Evolutionary conservation across 2,797 vertebrate species (phyloP).

Genomic region (Coluber constrictor): DNA sequence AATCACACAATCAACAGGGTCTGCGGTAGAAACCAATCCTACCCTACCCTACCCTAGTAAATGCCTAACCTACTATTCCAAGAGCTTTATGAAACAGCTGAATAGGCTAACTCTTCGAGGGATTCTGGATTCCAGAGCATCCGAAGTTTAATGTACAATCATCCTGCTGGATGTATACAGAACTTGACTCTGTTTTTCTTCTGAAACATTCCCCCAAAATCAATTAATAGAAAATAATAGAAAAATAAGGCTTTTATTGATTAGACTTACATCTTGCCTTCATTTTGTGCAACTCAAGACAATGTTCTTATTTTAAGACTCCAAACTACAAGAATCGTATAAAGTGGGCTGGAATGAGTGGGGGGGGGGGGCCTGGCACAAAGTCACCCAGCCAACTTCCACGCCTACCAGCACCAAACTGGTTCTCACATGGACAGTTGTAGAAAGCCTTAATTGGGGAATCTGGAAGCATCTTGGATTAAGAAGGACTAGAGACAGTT

Average conservation of each 20-base stretch:
- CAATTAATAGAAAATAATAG: background rate
- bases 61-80: background rate
- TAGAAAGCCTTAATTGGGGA: background rate
- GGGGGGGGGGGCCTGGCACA: background rate
- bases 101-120: background rate
- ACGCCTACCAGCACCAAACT: background rate
- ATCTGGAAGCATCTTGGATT: background rate
- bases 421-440: background rate
- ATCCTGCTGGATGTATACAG: background rate
- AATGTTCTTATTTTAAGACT: background rate
- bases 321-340: background rate
- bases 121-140: background rate
- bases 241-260: background rate
- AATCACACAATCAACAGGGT: background rate
- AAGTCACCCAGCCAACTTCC: background rate
- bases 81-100: background rate
- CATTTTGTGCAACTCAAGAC: background rate
- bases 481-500: background rate
- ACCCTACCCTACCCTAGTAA: background rate
- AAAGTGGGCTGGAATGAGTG: background rate
- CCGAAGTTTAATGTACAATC: background rate
- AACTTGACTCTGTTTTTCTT: background rate
- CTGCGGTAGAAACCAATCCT: background rate
- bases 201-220: background rate
- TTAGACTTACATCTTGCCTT: background rate